Evolutionary conservation across 2,113 vertebrate genomes (phyloP), one percentile per base, ranked within the genome.

Genomic region (Ophiodon elongatus): DNA sequence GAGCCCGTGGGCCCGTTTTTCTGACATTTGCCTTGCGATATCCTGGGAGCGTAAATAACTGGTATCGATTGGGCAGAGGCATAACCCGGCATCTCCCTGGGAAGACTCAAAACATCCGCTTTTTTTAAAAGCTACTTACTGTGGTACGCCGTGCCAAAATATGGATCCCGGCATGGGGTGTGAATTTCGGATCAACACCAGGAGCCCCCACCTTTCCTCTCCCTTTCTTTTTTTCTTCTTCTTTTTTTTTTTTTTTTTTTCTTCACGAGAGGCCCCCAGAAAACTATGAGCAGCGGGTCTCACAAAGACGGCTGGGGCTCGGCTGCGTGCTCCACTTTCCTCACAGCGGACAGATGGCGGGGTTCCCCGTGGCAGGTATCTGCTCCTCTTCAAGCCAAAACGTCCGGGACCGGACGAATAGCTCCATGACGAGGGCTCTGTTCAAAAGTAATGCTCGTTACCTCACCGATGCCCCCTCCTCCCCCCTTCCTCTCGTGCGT

Each of bases 291-390:
- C 85, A 76, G 85, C 81, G 83, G 88, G 82, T 90, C 84, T 83
- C 86, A 93, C 91, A 94, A 94, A 94, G 89, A 91, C 91, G 83
- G 69, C 81, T 56, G 85, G 83, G 85, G 82, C 86, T 92, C 87
- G 88, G 89, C 87, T 90, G 88, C 92, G 90, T 91, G 91, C 91
- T 91, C 85, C 87, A 84, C 84, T 91, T 84, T 85, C 81, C 41
- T 93, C 91, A 91, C 90, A 72, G 84, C 10, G 85, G 68, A 45
- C 78, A 76, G 77, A 79, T 63, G 82, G 52, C n/a, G 87, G 33
- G 62, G 31, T 82, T 80, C 85, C 85, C 86, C 2, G 63, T 39
- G 54, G 88, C 91, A 85, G 90, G 76, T 89, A 87, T 84, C 65
- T 76, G 85, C 29, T 76, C 85, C 62, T 85, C 82, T 80, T 74